Conservation (phyloP, 1,140 invertebrate species). For the Camponotus pennsylvanicus region DNA sequence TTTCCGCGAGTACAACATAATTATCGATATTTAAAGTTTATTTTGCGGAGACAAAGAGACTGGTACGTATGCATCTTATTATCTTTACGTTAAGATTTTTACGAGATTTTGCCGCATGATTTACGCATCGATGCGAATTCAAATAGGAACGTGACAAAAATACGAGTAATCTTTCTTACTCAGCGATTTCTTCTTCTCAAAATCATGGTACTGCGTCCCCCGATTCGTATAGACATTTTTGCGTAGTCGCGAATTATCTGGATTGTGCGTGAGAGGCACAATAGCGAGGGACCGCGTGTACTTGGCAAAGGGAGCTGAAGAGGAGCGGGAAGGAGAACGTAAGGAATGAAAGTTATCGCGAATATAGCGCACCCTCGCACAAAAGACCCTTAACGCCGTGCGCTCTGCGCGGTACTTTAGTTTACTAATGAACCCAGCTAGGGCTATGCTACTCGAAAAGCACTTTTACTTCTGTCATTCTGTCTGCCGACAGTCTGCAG, state of each 20-base stretch:
- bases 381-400: slow-evolving; percentile 77
- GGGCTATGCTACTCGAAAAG: slow-evolving; percentile 79
- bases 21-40: slow-evolving; percentile 27
- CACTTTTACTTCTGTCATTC: slow-evolving; percentile 83
- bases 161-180: not conserved
- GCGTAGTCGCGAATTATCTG: not conserved
- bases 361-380: slow-evolving; percentile 73
- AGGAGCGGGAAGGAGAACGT: slow-evolving; percentile 32
- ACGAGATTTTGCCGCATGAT: not conserved
- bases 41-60: not conserved
- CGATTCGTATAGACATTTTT: not conserved
- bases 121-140: not conserved
- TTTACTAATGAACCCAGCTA: slow-evolving; percentile 84
- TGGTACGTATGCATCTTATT: not conserved
- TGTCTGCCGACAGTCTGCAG: slow-evolving; percentile 76
- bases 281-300: not conserved
- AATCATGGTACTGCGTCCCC: not conserved
- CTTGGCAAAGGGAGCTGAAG: slow-evolving; percentile 13
- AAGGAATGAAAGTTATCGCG: slow-evolving; percentile 75
- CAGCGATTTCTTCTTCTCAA: not conserved
- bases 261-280: slow-evolving; percentile 19
- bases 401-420: slow-evolving; percentile 78
- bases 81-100: not conserved
- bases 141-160: not conserved
- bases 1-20: slow-evolving; percentile 4